A percentile compares a stretch with the other conserved stretches of the same genome.
Evolutionary conservation across 2,888 invertebrate genomes (phyloP).

Genomic region (Bimastos eiseni): DNA sequence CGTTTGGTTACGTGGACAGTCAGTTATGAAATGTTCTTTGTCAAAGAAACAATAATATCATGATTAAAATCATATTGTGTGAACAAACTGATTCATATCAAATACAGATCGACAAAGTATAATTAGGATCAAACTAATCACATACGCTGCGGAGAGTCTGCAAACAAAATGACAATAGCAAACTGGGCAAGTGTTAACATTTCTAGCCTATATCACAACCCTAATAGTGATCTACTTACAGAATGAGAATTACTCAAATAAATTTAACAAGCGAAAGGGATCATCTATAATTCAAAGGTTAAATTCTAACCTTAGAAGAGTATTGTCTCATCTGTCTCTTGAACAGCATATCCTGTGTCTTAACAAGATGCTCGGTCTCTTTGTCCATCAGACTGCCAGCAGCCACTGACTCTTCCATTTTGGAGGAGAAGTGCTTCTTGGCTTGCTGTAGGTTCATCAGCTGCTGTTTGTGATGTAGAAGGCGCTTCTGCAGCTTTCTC

Average conservation of each 20-base stretch:
- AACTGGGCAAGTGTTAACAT: background rate
- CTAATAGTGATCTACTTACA: background rate
- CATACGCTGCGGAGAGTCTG: background rate
- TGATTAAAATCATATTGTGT: background rate
- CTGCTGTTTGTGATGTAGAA: constrained; percentile 72
- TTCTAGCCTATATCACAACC: background rate
- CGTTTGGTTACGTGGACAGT: background rate
- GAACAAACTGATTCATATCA: background rate
- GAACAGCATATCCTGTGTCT: constrained; percentile 68
- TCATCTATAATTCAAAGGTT: background rate
- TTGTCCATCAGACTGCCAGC: constrained; percentile 33
- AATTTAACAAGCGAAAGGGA: background rate
- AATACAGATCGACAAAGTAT: background rate
- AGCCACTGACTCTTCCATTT: constrained; percentile 19
- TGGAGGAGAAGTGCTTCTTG: constrained; percentile 50
- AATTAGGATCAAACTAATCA: background rate
- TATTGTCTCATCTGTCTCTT: constrained; percentile 70
- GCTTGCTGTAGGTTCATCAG: constrained; percentile 72
- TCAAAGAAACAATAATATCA: background rate
- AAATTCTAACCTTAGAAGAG: constrained; percentile 64
- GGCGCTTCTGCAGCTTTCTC: constrained; percentile 70
- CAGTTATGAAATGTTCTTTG: too few relatives aligned
- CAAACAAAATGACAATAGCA: background rate
- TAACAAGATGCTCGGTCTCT: constrained; percentile 57
- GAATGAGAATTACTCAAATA: background rate